These are phyloP conservation scores for Hydropsyche tenuis DNA, from an alignment of 1,140 invertebrate genomes.

Conservation along the genomic window DNA sequence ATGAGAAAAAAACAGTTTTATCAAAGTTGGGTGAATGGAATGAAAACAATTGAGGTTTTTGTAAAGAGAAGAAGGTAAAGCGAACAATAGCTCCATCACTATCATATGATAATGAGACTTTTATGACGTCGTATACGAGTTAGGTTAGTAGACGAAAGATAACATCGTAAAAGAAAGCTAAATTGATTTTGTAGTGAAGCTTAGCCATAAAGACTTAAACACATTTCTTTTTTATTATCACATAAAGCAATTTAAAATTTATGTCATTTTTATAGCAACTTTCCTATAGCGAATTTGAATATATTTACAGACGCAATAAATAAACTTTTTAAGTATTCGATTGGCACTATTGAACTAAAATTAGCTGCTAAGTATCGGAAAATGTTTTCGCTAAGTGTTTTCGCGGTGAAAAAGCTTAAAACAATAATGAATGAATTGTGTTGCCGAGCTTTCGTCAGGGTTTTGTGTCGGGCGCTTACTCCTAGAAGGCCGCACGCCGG, in stretches of 20 bases:
- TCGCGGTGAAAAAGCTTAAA: not conserved
- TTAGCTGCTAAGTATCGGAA: too few relatives aligned
- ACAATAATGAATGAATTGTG: slow-evolving; percentile 2
- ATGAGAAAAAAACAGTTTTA: too few relatives aligned
- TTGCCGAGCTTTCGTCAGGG: not conserved
- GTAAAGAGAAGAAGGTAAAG: not conserved
- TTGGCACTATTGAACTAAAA: too few relatives aligned
- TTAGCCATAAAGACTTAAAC: too few relatives aligned
- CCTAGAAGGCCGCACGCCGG: not conserved
- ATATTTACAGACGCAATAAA: too few relatives aligned
- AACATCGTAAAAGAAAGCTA: slow-evolving; percentile 17
- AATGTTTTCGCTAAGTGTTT: too few relatives aligned
- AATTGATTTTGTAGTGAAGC: slow-evolving; percentile 6
- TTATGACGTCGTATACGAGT: slow-evolving; percentile 16
- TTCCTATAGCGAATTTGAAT: too few relatives aligned
- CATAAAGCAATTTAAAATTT: too few relatives aligned
- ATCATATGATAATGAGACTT: slow-evolving; percentile 16
- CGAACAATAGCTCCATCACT: not conserved
- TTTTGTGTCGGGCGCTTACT: too few relatives aligned
- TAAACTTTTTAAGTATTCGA: too few relatives aligned
- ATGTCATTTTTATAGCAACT: too few relatives aligned
- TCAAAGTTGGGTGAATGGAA: not conserved
- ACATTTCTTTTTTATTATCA: too few relatives aligned
- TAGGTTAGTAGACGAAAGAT: not conserved
- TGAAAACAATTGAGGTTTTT: slow-evolving; percentile 17